Percentiles rank a stretch among this genome's conserved stretches.
These are phyloP conservation scores for Cataglyphis rosenhaueri DNA, from an alignment of 2,888 invertebrate species.

Conservation along the genomic window DNA sequence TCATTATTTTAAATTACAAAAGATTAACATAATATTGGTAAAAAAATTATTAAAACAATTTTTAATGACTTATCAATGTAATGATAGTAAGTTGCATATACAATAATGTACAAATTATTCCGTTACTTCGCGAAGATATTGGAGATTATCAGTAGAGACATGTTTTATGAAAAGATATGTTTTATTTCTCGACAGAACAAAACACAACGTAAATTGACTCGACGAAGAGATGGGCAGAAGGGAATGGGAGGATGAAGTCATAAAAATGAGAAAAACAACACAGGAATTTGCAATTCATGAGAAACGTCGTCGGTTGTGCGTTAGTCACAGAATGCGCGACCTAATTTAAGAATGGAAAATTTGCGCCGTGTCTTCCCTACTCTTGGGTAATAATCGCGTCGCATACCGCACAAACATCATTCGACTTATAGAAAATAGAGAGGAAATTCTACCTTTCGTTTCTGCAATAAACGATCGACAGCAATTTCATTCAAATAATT, in stretches of 20 bases:
- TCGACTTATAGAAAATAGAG: conserved; percentile 45
- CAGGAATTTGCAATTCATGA: conserved; percentile 69
- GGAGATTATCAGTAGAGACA: conserved; percentile 8
- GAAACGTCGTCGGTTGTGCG: conserved; percentile 50
- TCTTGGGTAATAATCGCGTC: conserved; percentile 48
- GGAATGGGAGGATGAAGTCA: conserved; percentile 2
- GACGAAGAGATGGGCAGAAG: background rate
- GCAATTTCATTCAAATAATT: background rate
- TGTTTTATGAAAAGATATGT: background rate
- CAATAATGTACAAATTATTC: conserved; percentile 34
- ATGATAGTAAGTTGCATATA: background rate
- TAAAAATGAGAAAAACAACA: conserved; percentile 51
- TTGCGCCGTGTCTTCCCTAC: conserved; percentile 36
- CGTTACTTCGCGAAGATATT: conserved; percentile 4
- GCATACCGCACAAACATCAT: conserved; percentile 47
- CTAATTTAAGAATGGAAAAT: conserved; percentile 64
- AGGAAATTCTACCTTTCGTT: conserved; percentile 27
- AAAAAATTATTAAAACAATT: background rate
- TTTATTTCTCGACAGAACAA: conserved; percentile 44
- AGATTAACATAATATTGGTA: background rate
- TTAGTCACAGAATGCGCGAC: conserved; percentile 65
- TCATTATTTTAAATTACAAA: background rate
- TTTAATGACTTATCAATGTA: background rate
- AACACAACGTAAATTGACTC: conserved; percentile 23
- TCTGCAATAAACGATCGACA: conserved; percentile 27